Evolutionary conservation across 2,113 vertebrate genomes (phyloP).

Genomic region (Chaetura pelagica): DNA sequence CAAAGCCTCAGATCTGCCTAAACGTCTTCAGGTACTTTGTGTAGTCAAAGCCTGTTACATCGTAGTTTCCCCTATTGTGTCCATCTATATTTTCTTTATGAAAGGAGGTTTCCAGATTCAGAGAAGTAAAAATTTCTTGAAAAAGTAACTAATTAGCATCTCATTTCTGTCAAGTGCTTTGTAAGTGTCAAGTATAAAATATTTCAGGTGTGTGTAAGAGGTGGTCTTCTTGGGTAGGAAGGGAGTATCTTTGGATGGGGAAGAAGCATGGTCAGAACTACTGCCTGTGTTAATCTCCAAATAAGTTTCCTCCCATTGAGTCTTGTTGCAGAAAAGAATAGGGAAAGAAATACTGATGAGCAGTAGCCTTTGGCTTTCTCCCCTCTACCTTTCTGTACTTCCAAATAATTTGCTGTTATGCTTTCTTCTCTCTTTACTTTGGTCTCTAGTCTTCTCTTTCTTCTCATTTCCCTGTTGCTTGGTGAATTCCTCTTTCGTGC

Average conservation of each 20-base stretch:
- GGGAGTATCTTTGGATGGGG: neutral
- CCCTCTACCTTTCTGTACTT: neutral
- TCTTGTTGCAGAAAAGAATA: neutral
- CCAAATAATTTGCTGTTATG: neutral
- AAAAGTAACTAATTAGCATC: neutral
- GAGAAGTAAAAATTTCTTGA: neutral
- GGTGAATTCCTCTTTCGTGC: neutral
- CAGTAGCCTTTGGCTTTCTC: neutral
- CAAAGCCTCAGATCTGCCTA: neutral
- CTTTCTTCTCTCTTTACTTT: neutral
- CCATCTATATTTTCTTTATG: neutral
- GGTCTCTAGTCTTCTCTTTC: neutral
- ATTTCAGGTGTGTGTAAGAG: neutral
- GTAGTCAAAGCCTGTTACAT: neutral
- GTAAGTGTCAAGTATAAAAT: neutral
- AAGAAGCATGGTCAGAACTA: neutral
- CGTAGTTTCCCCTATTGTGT: neutral
- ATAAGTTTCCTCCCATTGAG: neutral
- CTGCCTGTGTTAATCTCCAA: neutral
- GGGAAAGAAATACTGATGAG: neutral
- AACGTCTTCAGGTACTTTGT: neutral
- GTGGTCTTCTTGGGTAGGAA: neutral
- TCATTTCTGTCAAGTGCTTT: neutral
- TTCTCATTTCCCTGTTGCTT: neutral
- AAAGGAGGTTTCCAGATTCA: neutral